Base-by-base conservation (phyloP, 2,888 invertebrate genomes). In the Drosophila kokeensis region DNA sequence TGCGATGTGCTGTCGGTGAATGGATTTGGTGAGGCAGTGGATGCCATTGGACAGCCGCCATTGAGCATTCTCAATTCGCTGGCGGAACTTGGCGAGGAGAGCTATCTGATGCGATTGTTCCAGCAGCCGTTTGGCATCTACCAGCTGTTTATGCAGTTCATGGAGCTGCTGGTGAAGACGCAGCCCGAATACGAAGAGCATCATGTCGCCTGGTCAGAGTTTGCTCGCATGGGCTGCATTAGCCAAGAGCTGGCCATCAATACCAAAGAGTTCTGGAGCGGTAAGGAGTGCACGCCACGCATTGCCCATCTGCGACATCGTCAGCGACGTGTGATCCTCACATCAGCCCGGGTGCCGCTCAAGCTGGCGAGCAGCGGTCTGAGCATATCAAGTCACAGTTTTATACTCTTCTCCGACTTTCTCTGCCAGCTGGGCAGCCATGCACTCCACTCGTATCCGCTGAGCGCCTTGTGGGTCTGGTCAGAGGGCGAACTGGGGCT, bases 391-490 rank as follows among this genome's bases (percentile, higher is more conserved):
- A 95, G 95, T 0, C 96, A 97, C 87, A 96, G 96, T 94, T 97
- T 98, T 87, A 95, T 98, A 79, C 94, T 98, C 58, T 95, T 98
- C 89, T 97, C 96, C 65, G 98, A 98, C 92, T 94, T 96, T 64
- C 96, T 98, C 75, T 95, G 97, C 65, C 97, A 97, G 89, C 94
- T 96, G 32, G 94, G 94, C 86, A 83, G 71, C 34, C 96, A 96
- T 42, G 95, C 96, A 32, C 94, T 95, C 2, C 94, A 95, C 60
- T 95, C 94, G 0, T 96, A 96, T 93, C 95, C 96, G 11, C 93
- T 98, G 75, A 94, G 95, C 73, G 96, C 96, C 0, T 92, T 98
- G 53, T 98, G 98, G 98, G 94, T 97, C 3, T 97, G 97, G 91
- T 94, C 95, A 6, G 93, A 96, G 45, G 94, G 95, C n/a, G 96